phyloP scores from a whole-genome alignment of 2,888 invertebrate species.

The Sepioteuthis lessoniana region DNA sequence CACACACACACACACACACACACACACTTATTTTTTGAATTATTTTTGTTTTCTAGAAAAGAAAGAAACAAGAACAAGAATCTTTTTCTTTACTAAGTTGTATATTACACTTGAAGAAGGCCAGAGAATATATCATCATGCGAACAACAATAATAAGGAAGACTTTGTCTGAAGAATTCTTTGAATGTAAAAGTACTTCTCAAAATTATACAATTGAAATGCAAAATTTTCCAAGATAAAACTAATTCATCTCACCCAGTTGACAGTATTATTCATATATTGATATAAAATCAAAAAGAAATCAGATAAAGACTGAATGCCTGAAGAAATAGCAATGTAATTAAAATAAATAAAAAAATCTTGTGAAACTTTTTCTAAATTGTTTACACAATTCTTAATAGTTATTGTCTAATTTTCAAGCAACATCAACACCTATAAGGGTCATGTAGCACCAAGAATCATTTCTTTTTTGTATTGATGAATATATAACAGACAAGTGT shows the following conservation, averaged over 20 bases:
- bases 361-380: neutral
- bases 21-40: too few relatives aligned
- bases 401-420: neutral
- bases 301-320: neutral
- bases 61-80: too few relatives aligned
- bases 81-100: too few relatives aligned
- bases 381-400: neutral
- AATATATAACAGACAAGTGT: neutral
- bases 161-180: too few relatives aligned
- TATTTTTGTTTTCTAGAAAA: too few relatives aligned
- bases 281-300: neutral
- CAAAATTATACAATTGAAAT: too few relatives aligned
- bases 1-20: too few relatives aligned
- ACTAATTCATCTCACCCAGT: neutral
- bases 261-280: neutral
- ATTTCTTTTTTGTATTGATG: neutral
- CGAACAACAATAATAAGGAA: too few relatives aligned
- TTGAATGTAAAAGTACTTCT: too few relatives aligned
- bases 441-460: slow-evolving; percentile 33
- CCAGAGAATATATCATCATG: too few relatives aligned
- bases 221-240: neutral
- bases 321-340: neutral
- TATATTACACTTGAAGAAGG: too few relatives aligned
- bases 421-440: neutral
- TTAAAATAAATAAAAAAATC: neutral